Evolutionary conservation across 2,888 invertebrate species (phyloP).

Genomic region (Dicyrtoma fusca): DNA sequence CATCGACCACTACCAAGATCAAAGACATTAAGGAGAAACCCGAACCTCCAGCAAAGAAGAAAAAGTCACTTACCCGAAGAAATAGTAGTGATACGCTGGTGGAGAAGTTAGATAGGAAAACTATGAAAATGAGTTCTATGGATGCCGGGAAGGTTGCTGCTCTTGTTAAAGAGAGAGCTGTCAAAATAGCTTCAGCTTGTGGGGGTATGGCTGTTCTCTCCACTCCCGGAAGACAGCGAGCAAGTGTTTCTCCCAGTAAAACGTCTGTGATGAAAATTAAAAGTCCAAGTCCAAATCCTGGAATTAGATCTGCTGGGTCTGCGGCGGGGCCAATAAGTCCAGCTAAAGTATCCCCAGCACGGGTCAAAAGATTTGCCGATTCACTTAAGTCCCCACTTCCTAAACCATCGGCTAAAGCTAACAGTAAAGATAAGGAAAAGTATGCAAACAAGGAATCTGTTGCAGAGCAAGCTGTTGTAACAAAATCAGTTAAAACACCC

Average conservation of each 20-base stretch:
- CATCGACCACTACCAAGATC: neutral
- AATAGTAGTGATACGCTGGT: conserved; percentile 42
- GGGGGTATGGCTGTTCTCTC: conserved; percentile 29
- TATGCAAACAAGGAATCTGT: conserved; percentile 15
- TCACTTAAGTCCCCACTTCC: conserved; percentile 28
- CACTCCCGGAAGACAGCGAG: conserved; percentile 32
- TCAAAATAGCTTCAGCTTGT: conserved; percentile 38
- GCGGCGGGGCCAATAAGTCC: conserved; percentile 42
- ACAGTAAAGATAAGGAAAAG: conserved; percentile 11
- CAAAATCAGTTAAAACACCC: conserved; percentile 19
- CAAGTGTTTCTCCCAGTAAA: conserved; percentile 27
- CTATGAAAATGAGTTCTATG: conserved; percentile 42
- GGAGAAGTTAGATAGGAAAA: conserved; percentile 48
- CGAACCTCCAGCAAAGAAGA: conserved; percentile 22
- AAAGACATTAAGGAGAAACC: neutral
- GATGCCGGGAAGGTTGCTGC: conserved; percentile 54
- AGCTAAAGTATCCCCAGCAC: conserved; percentile 38
- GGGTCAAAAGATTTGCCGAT: conserved; percentile 14
- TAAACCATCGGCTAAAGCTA: neutral
- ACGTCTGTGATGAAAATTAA: conserved; percentile 23
- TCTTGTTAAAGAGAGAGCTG: conserved; percentile 53
- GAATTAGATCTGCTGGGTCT: neutral
- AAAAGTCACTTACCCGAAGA: conserved; percentile 21
- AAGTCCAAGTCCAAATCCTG: conserved; percentile 32
- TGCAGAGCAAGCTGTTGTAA: neutral